Conservation (phyloP, 2,888 invertebrate species). For the Ctenicera cuprea region DNA sequence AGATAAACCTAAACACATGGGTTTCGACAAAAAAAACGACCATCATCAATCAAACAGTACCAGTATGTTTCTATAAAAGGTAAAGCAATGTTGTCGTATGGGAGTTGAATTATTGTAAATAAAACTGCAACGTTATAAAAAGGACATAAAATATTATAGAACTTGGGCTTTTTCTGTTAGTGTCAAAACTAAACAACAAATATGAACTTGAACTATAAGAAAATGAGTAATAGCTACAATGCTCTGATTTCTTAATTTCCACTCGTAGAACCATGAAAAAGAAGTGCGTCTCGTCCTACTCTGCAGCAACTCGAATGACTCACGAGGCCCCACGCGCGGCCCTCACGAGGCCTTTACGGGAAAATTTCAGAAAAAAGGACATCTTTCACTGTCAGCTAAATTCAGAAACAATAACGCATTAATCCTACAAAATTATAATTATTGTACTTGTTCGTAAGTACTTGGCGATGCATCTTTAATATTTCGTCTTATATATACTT, state of each 20-base stretch:
- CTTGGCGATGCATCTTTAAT: too few species aligned
- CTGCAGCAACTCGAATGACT: constrained; percentile 30
- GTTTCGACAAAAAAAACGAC: too few species aligned
- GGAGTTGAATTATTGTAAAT: too few species aligned
- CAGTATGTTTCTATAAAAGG: too few species aligned
- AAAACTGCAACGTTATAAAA: too few species aligned
- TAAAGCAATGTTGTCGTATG: too few species aligned
- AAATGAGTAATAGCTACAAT: neutral
- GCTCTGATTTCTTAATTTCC: constrained; percentile 10
- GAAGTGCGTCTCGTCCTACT: constrained; percentile 39
- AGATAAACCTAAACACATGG: too few species aligned
- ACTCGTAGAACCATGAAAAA: neutral
- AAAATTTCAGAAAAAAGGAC: constrained; percentile 40
- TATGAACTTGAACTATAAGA: neutral
- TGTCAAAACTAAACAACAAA: neutral
- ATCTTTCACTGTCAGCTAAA: constrained; percentile 35
- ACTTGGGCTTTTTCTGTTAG: too few species aligned
- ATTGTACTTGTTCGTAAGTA: neutral
- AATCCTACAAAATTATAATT: constrained; percentile 6
- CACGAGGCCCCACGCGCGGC: constrained; percentile 39
- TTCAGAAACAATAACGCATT: constrained; percentile 28
- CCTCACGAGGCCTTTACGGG: constrained; percentile 43
- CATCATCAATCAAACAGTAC: too few species aligned
- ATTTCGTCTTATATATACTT: too few species aligned
- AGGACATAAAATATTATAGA: too few species aligned